Evolutionary conservation across 2,888 invertebrate species (phyloP), one percentile per base, ranked within the genome.

Genomic region (Chaetoderma sp.): DNA sequence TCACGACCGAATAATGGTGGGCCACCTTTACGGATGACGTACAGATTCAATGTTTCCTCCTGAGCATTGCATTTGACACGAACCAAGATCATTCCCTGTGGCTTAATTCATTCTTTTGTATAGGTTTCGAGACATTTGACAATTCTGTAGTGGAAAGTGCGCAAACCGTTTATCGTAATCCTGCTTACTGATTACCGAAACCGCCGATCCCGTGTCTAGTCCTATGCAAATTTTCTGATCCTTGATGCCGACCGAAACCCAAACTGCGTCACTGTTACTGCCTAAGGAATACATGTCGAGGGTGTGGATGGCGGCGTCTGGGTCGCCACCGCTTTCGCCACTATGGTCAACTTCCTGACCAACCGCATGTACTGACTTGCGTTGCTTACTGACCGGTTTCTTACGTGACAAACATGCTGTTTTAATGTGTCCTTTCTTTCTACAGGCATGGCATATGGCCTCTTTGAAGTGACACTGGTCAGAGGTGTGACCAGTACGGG

Each of bases 191-290:
- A 27, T 30, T 18, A 52, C 52, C 18, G 4, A 52, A 3, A 45
- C 18, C 16, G 45, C 59, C 0, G 32, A 45, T 16, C 59, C 45
- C 45, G 59, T 47, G 42, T 70, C 72, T 5, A 74, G 30, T 64
- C 73, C 72, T 69, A 69, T 73, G 8, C 57, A 57, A 1, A 66
- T 1, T 16, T 13, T 1, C 33, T 50, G 52, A 1, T 65, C 67
- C 32, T 70, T 66, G 8, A 73, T 39, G 10, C 6, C 10, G 6
- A 18, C 5, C 28, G 27, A 30, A 10, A 52, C 52, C 30, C 52
- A 52, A 23, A 52, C 32, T n/a, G 16, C 2, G 10, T 50, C 27
- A 18, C 50, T 23, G 50, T 50, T 50, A 50, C 50, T 18, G 10
- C 28, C 28, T 6, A 50, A 6, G 6, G 27, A 25, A 25, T 50